Evolutionary conservation across 2,888 invertebrate species (phyloP), one percentile per base, ranked within the genome.

Genomic region (Fragum sueziense): DNA sequence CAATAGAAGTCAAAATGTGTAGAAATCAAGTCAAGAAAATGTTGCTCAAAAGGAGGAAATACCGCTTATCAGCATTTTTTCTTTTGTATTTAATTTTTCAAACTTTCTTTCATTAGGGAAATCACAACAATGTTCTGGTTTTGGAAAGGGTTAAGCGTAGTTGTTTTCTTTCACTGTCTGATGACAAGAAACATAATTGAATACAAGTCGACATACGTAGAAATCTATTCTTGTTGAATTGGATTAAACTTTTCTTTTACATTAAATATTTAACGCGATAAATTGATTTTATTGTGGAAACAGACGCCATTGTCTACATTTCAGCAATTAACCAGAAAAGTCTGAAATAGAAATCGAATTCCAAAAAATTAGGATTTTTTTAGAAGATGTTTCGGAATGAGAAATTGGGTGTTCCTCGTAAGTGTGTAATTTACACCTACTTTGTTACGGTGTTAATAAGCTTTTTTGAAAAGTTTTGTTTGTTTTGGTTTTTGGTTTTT

Each of bases 331-430:
- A 62, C 2, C 2, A 34, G 27, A 62, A 62, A 62, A 62, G 29
- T 33, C 62, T n/a, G 62, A 34, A 62, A 31, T 34, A 62, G 33
- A 62, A 62, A 62, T 62, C 31, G 22, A 62, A 62, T 62, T 62
- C n/a, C 37, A n/a, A 34, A 22, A 25, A 34, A 62, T 62, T 62
- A n/a, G n/a, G 34, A 22, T 20, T 34, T 14, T 37, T 37, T 7
- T 37, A 14, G 14, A 14, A 37, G 37, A 37, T 37, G 6, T 37
- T 37, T 37, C n/a, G n/a, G n/a, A n/a, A n/a, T n/a, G n/a, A n/a
- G n/a, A n/a, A n/a, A n/a, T n/a, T n/a, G n/a, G n/a, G n/a, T n/a
- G n/a, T n/a, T n/a, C n/a, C n/a, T n/a, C n/a, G n/a, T n/a, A n/a
- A n/a, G n/a, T n/a, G n/a, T n/a, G n/a, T n/a, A n/a, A n/a, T n/a